Evolutionary conservation across 2,888 invertebrate species (phyloP), one percentile per base, ranked within the genome.

Genomic region (Synanthedon vespiformis): DNA sequence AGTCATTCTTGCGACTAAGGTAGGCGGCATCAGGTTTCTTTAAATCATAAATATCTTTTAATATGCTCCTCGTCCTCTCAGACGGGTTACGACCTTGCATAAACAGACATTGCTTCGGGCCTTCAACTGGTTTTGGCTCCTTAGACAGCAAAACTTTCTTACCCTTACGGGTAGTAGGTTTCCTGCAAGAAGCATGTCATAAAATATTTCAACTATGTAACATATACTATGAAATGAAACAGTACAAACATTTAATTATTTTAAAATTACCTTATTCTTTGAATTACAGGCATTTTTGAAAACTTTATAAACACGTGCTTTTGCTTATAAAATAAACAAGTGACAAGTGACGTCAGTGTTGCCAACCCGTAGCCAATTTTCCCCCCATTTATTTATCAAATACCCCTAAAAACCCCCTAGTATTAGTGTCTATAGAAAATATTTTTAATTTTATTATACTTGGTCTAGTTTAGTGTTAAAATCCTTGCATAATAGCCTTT

Each of bases 61-160:
- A 86, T 41, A 94, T 89, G 56, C 90, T 89, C 53, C 91, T 88
- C 0, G 92, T 89, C 48, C 89, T 87, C 49, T 93, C 92, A 55
- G 94, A 91, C 64, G 93, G 90, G 70, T 94, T 95, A 2, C 93
- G 90, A 16, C 97, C 98, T 75, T 94, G 93, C 34, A 98, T 88
- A 68, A 97, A 95, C 57, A 98, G 75, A 49, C 94, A 91, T 66
- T 90, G 92, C 70, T 98, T 98, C 0, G 93, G 89, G 62, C 95
- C 94, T 88, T 99, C 99, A 55, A 95, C 89, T 0, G 97, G 79
- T 76, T 98, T 95, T 0, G 98, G 95, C 67, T 95, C 97, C 60
- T 92, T 90, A 11, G 92, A 91, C 52, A 93, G 84, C 51, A 99
- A 80, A 13, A 93, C 91, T 65, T 94, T 93, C 77, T 97, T 98